phyloP scores from a whole-genome alignment of 2,888 invertebrate species.

The Agrotis puta region DNA sequence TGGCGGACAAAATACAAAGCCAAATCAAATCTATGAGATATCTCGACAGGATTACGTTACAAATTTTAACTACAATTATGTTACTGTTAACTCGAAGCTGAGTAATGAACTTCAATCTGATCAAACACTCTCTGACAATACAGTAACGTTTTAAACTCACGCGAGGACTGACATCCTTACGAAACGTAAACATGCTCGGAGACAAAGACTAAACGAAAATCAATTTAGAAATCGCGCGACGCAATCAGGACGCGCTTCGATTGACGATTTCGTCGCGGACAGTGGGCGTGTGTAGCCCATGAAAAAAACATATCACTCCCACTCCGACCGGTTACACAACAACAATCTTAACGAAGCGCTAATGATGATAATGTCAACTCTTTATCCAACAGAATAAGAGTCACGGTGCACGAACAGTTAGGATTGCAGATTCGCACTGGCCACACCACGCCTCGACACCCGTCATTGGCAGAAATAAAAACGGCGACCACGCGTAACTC shows the following conservation, averaged over 20 bases:
- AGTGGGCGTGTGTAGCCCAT: constrained; percentile 87
- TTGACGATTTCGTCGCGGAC: constrained; percentile 80
- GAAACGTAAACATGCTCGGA: constrained; percentile 48
- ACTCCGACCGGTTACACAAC: constrained; percentile 82
- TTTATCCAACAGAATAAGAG: constrained; percentile 75
- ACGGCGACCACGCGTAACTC: constrained; percentile 90
- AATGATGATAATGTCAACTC: constrained; percentile 73
- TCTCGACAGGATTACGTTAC: constrained; percentile 87
- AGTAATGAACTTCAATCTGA: constrained; percentile 85
- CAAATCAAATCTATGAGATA: constrained; percentile 86
- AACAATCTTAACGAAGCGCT: constrained; percentile 71
- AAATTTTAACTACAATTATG: constrained; percentile 87
- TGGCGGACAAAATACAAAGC: constrained; percentile 86
- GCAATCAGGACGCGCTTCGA: constrained; percentile 72
- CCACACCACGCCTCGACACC: constrained; percentile 90
- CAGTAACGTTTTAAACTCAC: constrained; percentile 50
- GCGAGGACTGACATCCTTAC: constrained; percentile 31
- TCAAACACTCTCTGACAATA: constrained; percentile 62
- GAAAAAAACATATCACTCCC: constrained; percentile 90
- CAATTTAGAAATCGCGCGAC: constrained; percentile 79
- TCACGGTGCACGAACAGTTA: constrained; percentile 66
- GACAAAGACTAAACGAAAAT: constrained; percentile 69
- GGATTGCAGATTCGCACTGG: constrained; percentile 78
- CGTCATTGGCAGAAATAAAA: constrained; percentile 91
- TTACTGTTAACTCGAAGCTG: constrained; percentile 83